Percentiles rank a stretch among this genome's conserved stretches.
These are phyloP conservation scores for Pseudoips prasinana DNA, from an alignment of 2,888 invertebrate genomes.

Conservation along the genomic window DNA sequence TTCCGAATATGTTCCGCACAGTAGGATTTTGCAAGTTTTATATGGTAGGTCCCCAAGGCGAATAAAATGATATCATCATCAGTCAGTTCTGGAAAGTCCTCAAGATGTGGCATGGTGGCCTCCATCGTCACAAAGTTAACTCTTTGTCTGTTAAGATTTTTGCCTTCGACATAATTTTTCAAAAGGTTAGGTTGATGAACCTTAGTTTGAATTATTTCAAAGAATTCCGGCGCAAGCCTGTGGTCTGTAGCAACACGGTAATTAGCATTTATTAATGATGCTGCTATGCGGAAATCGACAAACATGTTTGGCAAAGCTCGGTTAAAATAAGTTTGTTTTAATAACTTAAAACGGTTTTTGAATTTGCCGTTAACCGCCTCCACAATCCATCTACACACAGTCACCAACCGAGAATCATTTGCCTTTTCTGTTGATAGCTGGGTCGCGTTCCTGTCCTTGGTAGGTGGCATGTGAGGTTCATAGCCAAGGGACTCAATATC, in stretches of 20 bases:
- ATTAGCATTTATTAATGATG: constrained; percentile 2
- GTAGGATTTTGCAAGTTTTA: constrained; percentile 13
- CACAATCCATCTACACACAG: constrained; percentile 10
- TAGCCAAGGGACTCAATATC: background rate
- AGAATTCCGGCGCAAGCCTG: constrained; percentile 1
- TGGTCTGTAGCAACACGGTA: constrained; percentile 3
- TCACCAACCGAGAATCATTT: constrained; percentile 4
- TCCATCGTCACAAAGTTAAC: constrained; percentile 4
- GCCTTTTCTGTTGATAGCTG: constrained; percentile 1
- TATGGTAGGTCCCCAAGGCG: constrained; percentile 10
- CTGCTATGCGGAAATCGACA: constrained; percentile 7
- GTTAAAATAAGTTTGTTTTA: constrained; percentile 8
- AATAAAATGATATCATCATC: constrained; percentile 5
- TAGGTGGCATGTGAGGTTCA: background rate
- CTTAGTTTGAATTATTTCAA: constrained; percentile 2
- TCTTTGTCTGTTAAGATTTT: constrained; percentile 6
- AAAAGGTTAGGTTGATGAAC: constrained; percentile 1
- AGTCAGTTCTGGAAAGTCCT: constrained; percentile 6
- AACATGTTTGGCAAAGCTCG: constrained; percentile 7
- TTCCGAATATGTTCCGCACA: constrained; percentile 9
- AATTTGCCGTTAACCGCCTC: constrained; percentile 8
- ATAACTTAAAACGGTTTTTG: constrained; percentile 6
- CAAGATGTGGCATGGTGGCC: constrained; percentile 1
- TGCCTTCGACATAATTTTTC: background rate
- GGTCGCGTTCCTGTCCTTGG: background rate